Percentiles rank a stretch among this genome's conserved stretches.
These are phyloP conservation scores for Eupithecia inturbata DNA, from an alignment of 2,888 invertebrate species.

Conservation along the genomic window DNA sequence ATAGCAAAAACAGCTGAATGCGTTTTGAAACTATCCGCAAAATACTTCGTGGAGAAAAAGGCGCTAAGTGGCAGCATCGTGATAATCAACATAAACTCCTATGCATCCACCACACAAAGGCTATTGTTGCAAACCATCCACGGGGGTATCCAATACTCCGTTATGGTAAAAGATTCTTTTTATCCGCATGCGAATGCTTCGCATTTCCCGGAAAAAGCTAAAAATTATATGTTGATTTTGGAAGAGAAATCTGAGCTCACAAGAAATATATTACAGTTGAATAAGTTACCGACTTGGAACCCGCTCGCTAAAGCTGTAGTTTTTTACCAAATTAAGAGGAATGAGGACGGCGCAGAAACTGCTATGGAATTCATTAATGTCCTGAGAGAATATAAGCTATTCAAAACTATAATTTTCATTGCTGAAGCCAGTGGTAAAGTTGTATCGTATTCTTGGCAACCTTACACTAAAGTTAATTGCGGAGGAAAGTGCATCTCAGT, in stretches of 20 bases:
- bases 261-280: constrained; percentile 76
- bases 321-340: constrained; percentile 67
- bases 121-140: constrained; percentile 76
- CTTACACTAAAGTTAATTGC: constrained; percentile 74
- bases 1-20: constrained; percentile 76
- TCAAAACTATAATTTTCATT: constrained; percentile 74
- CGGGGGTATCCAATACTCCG: constrained; percentile 75
- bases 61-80: constrained; percentile 81
- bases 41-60: constrained; percentile 81
- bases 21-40: constrained; percentile 80
- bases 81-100: constrained; percentile 79
- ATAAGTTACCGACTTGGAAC: constrained; percentile 80
- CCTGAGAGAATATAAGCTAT: constrained; percentile 68
- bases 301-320: constrained; percentile 79
- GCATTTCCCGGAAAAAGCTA: constrained; percentile 82
- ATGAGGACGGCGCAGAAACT: constrained; percentile 60
- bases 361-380: constrained; percentile 74
- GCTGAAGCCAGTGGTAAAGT: constrained; percentile 63
- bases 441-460: constrained; percentile 75
- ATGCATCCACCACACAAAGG: constrained; percentile 69
- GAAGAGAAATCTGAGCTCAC: constrained; percentile 76
- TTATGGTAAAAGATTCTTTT: constrained; percentile 82
- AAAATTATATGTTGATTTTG: constrained; percentile 82
- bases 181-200: constrained; percentile 79
- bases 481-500: constrained; percentile 72